Evolutionary conservation across 2,888 invertebrate genomes (phyloP).

Genomic region (Cryptocephalus moraei): DNA sequence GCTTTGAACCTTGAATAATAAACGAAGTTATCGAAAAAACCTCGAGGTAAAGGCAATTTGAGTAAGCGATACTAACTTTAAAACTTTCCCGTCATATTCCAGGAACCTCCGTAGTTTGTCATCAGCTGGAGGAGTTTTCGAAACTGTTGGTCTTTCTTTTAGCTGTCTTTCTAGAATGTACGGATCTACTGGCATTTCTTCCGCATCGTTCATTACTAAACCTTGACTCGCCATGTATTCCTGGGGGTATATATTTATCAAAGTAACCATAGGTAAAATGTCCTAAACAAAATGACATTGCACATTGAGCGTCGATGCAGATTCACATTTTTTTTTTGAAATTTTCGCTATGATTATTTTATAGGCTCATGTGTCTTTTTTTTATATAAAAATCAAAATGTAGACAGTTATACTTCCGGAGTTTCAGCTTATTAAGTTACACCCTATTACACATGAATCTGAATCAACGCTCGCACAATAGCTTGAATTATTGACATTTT

Average conservation of each 20-base stretch:
- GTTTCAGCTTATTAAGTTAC: too few species aligned
- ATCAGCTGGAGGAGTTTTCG: slow-evolving; percentile 34
- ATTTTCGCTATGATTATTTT: too few species aligned
- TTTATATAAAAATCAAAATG: too few species aligned
- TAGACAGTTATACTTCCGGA: too few species aligned
- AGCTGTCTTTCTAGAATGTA: slow-evolving; percentile 46
- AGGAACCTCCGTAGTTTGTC: slow-evolving; percentile 60
- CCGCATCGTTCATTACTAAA: slow-evolving; percentile 58
- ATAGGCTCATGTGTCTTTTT: too few species aligned
- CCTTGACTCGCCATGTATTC: slow-evolving; percentile 80
- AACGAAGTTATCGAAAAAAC: not conserved
- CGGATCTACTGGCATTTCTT: slow-evolving; percentile 61
- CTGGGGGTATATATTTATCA: slow-evolving; percentile 33
- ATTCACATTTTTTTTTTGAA: too few species aligned
- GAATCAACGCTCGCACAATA: too few species aligned
- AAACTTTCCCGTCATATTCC: slow-evolving; percentile 68
- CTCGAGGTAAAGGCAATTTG: not conserved
- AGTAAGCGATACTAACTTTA: slow-evolving; percentile 42
- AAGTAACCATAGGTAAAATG: too few species aligned
- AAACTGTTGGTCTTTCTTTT: slow-evolving; percentile 30
- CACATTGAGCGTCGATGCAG: too few species aligned
- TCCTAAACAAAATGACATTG: too few species aligned
- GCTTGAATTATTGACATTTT: too few species aligned
- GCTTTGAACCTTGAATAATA: slow-evolving; percentile 47
- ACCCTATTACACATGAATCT: too few species aligned